Evolutionary conservation across 1,140 invertebrate species (phyloP), one percentile per base, ranked within the genome.

Genomic region (Lepidotrigona ventralis): DNA sequence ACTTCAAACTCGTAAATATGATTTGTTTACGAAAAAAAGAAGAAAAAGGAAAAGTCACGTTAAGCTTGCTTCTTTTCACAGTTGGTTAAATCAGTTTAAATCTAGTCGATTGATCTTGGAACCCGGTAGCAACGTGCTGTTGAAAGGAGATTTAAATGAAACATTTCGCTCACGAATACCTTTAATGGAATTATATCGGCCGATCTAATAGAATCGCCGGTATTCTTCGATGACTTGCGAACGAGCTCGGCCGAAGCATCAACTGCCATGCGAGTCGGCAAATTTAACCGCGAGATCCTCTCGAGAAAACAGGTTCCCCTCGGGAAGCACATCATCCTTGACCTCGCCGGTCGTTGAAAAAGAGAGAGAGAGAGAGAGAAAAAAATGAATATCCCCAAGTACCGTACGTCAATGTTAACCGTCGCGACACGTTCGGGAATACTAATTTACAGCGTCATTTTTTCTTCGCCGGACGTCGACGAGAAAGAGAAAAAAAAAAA

Each of bases 271-370:
- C 81, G 74, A 83, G 39, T 69, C 66, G 51, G 29, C 68, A 64
- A 79, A 83, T 83, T 83, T 71, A 79, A 46, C 6, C 39, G 39
- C 69, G 77, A n/a, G 21, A 70, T 79, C 76, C 69, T 72, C 56
- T 79, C 68, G 56, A 39, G n/a, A 83, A 46, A 46, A 83, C 82
- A 77, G 82, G 82, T 83, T 83, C 19, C 81, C 33, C 26, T 63
- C 68, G 58, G 29, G 53, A 71, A 72, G 58, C 76, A 29, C 56
- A 79, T 83, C 77, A 83, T 83, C 77, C 82, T 83, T 83, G 82
- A 83, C 82, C 82, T 70, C 77, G 4, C 46, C 23, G 46, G 15
- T 2, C 23, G 14, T 9, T 21, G 29, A 29, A 82, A 64, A 64
- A 26, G 66, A 72, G n/a, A n/a, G n/a, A 81, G 6, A 39, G 33